Conservation (phyloP, 2,797 vertebrate species). For the Sebastiscus tertius region DNA sequence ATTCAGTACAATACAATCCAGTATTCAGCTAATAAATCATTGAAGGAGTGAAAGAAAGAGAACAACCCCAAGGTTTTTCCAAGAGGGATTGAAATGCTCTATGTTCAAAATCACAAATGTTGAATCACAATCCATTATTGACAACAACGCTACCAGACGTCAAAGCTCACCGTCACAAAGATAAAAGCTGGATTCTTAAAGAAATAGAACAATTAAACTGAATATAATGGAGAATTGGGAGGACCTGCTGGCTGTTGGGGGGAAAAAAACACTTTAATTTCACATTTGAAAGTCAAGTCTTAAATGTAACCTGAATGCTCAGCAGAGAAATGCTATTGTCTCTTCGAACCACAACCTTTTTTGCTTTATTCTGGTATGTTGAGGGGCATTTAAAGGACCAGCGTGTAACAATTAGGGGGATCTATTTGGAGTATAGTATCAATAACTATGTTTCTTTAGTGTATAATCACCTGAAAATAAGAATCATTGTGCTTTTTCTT, state of each 20-base stretch:
- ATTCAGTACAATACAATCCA: too few relatives aligned
- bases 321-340: neutral
- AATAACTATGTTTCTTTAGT: too few relatives aligned
- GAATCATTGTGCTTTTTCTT: too few relatives aligned
- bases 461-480: too few relatives aligned
- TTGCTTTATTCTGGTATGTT: neutral
- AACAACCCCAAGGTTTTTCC: slow-evolving; percentile 4
- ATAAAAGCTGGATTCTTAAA: slow-evolving; percentile 1
- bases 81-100: neutral
- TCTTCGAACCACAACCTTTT: neutral
- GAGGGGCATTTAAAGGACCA: neutral
- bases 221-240: neutral
- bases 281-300: neutral
- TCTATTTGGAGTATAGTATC: too few relatives aligned
- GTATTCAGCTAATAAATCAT: neutral
- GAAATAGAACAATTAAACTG: neutral
- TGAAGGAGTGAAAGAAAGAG: slow-evolving; percentile 2
- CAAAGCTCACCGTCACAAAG: neutral
- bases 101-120: slow-evolving; percentile 3
- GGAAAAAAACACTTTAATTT: neutral
- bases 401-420: too few relatives aligned
- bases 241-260: neutral
- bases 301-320: neutral
- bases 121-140: slow-evolving; percentile 15
- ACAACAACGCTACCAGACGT: neutral